These are phyloP conservation scores for Planococcus citri DNA, from an alignment of 1,140 invertebrate genomes.

Conservation along the genomic window DNA sequence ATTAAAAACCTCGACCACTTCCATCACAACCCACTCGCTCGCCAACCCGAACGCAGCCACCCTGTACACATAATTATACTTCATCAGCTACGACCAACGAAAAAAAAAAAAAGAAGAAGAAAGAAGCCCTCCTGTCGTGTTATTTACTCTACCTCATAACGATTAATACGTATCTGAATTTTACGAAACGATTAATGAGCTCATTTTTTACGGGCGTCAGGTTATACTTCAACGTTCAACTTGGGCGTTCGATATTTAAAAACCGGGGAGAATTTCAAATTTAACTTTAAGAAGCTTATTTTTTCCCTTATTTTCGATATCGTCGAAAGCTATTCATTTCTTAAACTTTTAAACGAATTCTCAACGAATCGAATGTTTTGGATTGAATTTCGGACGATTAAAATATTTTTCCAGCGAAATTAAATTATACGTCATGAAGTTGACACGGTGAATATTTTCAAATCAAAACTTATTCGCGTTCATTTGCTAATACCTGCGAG, in stretches of 20 bases:
- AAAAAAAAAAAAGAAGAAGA: neutral
- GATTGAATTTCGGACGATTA: neutral
- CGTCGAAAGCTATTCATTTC: neutral
- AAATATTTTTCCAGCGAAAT: neutral
- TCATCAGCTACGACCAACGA: neutral
- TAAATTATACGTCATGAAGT: neutral
- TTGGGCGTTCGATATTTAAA: neutral
- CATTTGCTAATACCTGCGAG: neutral
- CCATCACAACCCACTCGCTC: no score
- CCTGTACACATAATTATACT: no score
- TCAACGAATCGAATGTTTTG: neutral
- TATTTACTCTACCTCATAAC: neutral
- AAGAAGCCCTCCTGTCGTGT: neutral
- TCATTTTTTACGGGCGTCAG: neutral
- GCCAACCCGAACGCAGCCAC: no score
- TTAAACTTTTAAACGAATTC: neutral
- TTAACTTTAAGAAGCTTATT: slow-evolving; percentile 8
- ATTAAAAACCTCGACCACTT: no score
- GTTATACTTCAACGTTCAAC: neutral
- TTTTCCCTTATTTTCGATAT: neutral
- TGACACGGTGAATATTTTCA: no score
- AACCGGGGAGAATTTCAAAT: slow-evolving; percentile 1
- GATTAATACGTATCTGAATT: neutral
- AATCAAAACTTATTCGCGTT: neutral
- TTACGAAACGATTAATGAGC: neutral